These are phyloP conservation scores for Subanguina moxae DNA, from an alignment of 1,140 invertebrate genomes.

Conservation along the genomic window DNA sequence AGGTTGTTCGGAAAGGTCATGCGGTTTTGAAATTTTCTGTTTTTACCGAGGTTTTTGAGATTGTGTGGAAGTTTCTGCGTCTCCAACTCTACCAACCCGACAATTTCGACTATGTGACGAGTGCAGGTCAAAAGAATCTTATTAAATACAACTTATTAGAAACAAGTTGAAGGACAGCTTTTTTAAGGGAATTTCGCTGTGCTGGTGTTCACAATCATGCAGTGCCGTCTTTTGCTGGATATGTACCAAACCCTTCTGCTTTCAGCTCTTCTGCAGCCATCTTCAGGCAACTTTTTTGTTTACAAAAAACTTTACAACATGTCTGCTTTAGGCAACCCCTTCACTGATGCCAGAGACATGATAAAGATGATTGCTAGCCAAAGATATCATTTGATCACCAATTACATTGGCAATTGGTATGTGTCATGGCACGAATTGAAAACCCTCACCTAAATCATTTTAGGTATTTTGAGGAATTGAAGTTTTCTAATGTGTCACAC, in stretches of 20 bases:
- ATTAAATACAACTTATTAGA: too few relatives aligned
- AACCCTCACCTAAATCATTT: neutral
- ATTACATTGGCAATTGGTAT: constrained; percentile 41
- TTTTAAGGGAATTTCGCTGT: constrained; percentile 38
- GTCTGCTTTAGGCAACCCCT: too few relatives aligned
- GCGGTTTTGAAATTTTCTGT: too few relatives aligned
- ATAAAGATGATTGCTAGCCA: constrained; percentile 27
- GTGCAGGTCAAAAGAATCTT: constrained; percentile 20
- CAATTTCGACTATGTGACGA: constrained; percentile 32
- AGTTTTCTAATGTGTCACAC: constrained; percentile 27
- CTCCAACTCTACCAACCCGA: constrained; percentile 41
- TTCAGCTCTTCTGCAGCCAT: constrained; percentile 32
- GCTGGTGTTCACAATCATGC: constrained; percentile 35
- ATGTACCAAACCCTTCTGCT: constrained; percentile 36
- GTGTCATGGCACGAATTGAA: neutral
- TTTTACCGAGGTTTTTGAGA: too few relatives aligned
- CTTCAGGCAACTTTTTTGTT: too few relatives aligned
- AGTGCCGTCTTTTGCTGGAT: constrained; percentile 37
- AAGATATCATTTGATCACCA: constrained; percentile 31
- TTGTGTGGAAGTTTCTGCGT: constrained; percentile 40
- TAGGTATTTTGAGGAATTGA: constrained; percentile 38
- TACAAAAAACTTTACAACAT: too few relatives aligned
- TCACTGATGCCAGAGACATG: constrained; percentile 32
- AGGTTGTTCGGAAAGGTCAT: too few relatives aligned
- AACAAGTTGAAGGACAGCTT: neutral